Base-by-base conservation (phyloP, 1,140 invertebrate genomes). In the Aphaenogaster ashmeadi region DNA sequence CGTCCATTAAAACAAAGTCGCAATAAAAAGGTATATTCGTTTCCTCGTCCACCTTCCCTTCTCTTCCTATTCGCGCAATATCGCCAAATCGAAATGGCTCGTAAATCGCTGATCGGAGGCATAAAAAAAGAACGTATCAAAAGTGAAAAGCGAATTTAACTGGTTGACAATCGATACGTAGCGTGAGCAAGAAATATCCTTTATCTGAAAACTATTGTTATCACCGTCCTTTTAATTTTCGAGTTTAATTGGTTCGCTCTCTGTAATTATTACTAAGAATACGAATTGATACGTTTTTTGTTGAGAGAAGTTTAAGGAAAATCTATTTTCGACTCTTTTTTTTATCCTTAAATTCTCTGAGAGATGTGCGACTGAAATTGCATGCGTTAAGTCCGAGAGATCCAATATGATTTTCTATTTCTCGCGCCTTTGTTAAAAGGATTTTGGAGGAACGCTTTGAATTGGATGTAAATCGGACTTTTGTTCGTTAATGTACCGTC, bases 1-100 rank as follows among this genome's bases (percentile, higher is more conserved):
- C 38, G 18, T 58, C 50, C 36, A 72, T 56, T 58, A 83, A 72
- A 74, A 72, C 18, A 38, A 44, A 33, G 52, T 72, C 50, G 41
- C 7, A 60, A 44, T 36, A 72, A 83, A 81, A 81, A 58, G 38
- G 6, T 13, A 54, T 74, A 56, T 74, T 83, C 33, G 36, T 47
- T 72, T 44, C 11, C 50, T 44, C 11, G 6, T 27, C 0, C 15
- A 27, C 0, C n/a, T 9, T 69, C 9, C 44, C 1, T 8, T 33
- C 33, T 13, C n/a, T 27, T 27, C 21, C 11, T 33, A 15, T 33
- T 44, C 36, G 21, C 36, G 9, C 54, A 56, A 33, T 44, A 72
- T 58, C 79, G n/a, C 21, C 21, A 13, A 36, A 56, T 67, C 33
- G 44, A 83, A 58, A 60, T 41, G 3, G 47, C 47, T 83, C 15